These are phyloP conservation scores for Spodoptera frugiperda DNA, from an alignment of 1,140 invertebrate species.

Conservation along the genomic window DNA sequence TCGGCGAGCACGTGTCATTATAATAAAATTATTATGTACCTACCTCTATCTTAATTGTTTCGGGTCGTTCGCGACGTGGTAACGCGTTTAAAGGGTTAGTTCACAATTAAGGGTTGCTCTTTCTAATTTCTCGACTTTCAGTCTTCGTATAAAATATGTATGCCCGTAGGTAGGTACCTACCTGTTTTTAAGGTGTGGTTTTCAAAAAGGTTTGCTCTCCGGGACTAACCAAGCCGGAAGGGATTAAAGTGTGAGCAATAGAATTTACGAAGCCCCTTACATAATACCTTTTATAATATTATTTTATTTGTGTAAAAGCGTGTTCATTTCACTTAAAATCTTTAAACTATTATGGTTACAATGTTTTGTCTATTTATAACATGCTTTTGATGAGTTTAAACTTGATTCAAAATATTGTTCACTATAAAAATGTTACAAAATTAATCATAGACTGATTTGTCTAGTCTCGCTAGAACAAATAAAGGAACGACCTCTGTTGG, in stretches of 20 bases:
- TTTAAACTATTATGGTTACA: not conserved
- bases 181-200: slow-evolving; percentile 45
- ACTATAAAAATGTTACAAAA: too few species aligned
- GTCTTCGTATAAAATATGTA: slow-evolving; percentile 24
- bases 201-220: slow-evolving; percentile 39
- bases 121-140: slow-evolving; percentile 37
- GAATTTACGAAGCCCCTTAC: slow-evolving; percentile 33
- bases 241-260: slow-evolving; percentile 42
- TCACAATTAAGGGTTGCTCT: slow-evolving; percentile 30
- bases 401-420: too few species aligned
- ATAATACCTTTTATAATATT: slow-evolving; percentile 17
- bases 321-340: not conserved
- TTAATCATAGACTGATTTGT: not conserved
- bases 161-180: not conserved
- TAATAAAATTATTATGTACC: not conserved
- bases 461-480: slow-evolving; percentile 2
- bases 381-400: too few species aligned
- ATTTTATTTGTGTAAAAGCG: slow-evolving; percentile 7
- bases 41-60: slow-evolving; percentile 11
- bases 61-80: not conserved
- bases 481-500: slow-evolving; percentile 51
- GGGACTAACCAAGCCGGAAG: slow-evolving; percentile 38
- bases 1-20: not conserved
- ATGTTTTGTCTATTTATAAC: not conserved
- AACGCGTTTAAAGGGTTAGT: slow-evolving; percentile 30